Base-by-base conservation (phyloP, 2,888 invertebrate species). In the Sinhomidia bicolor region DNA sequence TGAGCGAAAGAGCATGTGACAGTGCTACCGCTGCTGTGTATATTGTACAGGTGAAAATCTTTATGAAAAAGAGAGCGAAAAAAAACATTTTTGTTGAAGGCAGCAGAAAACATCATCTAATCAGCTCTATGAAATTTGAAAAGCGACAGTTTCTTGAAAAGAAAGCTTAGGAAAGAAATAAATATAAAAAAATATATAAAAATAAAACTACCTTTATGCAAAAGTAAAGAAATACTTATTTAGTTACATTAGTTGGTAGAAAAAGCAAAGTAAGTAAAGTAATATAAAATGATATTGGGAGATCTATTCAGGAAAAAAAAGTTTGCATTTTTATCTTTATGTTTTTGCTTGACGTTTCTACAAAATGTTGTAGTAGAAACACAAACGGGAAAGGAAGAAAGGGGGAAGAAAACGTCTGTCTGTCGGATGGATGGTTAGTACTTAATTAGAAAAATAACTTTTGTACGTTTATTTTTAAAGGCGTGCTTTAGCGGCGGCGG, bases 41-140 rank as follows among this genome's bases (percentile, higher is more conserved):
- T 41, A 10, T 9, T 23, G 29, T 47, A 26, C 71, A 71, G 71
- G 71, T 71, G 44, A 71, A 71, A 71, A 44, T 71, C 44, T 71
- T 71, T 71, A 71, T 71, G 20, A 41, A 68, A 68, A 68, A 36
- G 41, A 62, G 12, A 36, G 36, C 36, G 36, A 9, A 23, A n/a
- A n/a, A n/a, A n/a, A n/a, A n/a, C n/a, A 26, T 32, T 32, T 65
- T n/a, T 65, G 5, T 6, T 12, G 32, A 9, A 60, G 26, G 7
- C 26, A 65, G n/a, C 5, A 62, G n/a, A 1, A 65, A 5, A 32
- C 32, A 65, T 65, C 4, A 7, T n/a, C n/a, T n/a, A 65, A 32
- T 26, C n/a, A 14, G 65, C 32, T 65, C 32, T 65, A 26, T 3
- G 65, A 65, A 65, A 65, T 65, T 26, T 29, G 23, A 65, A 32